These are phyloP conservation scores for Ceraclea dissimilis DNA, from an alignment of 2,888 invertebrate species.

Conservation along the genomic window DNA sequence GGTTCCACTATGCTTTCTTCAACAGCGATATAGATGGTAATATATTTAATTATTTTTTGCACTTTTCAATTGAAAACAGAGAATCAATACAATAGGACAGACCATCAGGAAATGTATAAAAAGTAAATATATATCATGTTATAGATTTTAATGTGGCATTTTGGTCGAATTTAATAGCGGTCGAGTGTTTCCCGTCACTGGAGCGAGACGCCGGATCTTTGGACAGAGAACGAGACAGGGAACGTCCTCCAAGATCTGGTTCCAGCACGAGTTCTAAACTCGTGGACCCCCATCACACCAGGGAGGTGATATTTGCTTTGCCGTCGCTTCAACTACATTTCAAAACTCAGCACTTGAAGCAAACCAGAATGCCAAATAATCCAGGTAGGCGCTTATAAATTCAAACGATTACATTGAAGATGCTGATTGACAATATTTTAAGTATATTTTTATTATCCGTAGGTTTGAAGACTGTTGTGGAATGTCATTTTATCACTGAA, in stretches of 20 bases:
- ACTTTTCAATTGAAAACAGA: too few relatives aligned
- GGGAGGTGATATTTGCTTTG: conserved; percentile 94
- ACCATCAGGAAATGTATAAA: too few relatives aligned
- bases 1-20: conserved; percentile 96
- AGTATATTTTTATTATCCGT: too few relatives aligned
- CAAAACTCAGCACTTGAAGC: conserved; percentile 87
- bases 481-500: conserved; percentile 96
- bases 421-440: too few relatives aligned
- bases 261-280: conserved; percentile 48
- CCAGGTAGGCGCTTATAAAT: conserved; percentile 42
- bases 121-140: too few relatives aligned
- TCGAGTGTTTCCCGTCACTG: conserved; percentile 84
- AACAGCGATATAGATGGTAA: conserved; percentile 90
- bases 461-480: conserved; percentile 81
- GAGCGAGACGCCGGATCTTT: conserved; percentile 58
- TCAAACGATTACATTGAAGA: too few relatives aligned
- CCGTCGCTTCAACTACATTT: conserved; percentile 89
- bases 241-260: conserved; percentile 44
- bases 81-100: too few relatives aligned
- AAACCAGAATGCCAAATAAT: conserved; percentile 60
- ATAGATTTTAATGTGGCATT: too few relatives aligned
- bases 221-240: conserved; percentile 45
- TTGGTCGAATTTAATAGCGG: conserved; percentile 49
- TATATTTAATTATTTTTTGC: too few relatives aligned
- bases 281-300: conserved; percentile 73